phyloP scores from a whole-genome alignment of 1,140 invertebrate genomes.

The Chrysopa pallens region DNA sequence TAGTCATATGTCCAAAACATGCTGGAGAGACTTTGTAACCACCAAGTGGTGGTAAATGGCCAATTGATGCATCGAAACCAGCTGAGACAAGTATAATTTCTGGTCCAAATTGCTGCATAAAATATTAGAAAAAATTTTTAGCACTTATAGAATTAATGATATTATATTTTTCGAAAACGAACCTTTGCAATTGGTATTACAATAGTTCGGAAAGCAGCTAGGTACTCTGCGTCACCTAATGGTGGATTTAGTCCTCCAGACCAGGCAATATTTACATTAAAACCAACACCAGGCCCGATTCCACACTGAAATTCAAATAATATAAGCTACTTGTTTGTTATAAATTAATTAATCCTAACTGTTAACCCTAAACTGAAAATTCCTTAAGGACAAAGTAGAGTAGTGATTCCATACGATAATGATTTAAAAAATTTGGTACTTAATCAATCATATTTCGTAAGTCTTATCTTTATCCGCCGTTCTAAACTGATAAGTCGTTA shows the following conservation, averaged over 20 bases:
- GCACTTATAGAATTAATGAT: neutral
- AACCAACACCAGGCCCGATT: constrained; percentile 76
- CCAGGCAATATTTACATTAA: constrained; percentile 95
- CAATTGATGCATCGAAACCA: constrained; percentile 91
- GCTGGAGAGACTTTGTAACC: constrained; percentile 86
- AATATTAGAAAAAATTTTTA: constrained; percentile 3
- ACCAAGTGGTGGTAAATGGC: constrained; percentile 84
- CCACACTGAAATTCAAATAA: constrained; percentile 42
- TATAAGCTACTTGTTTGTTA: too few species aligned
- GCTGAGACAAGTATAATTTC: constrained; percentile 92
- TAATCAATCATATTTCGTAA: too few species aligned
- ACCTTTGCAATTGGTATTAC: constrained; percentile 82
- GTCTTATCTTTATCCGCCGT: too few species aligned
- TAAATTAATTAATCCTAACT: too few species aligned
- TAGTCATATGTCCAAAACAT: constrained; percentile 96
- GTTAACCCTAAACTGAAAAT: too few species aligned
- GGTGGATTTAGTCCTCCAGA: constrained; percentile 78
- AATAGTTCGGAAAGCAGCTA: constrained; percentile 87
- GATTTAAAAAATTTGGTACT: too few species aligned
- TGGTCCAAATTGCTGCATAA: constrained; percentile 71
- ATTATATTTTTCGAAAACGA: constrained; percentile 1
- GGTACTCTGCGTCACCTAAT: constrained; percentile 92
- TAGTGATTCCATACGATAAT: too few species aligned
- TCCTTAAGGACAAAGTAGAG: too few species aligned
- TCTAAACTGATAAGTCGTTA: too few species aligned